Evolutionary conservation across 2,113 vertebrate genomes (phyloP), one percentile per base, ranked within the genome.

Genomic region (Scopus umbretta): DNA sequence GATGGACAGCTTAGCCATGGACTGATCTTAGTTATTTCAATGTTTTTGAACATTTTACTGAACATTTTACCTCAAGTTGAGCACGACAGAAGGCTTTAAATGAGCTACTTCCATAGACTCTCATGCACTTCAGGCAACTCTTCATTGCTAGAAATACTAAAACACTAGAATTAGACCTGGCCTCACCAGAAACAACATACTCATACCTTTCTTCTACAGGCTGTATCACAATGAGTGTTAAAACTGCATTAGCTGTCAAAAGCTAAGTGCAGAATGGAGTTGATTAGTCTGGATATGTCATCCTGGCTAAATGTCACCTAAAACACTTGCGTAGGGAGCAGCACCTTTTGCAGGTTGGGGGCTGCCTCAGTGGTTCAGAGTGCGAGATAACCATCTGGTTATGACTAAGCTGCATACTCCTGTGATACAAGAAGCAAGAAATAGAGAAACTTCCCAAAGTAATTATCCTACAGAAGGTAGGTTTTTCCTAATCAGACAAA

Each of bases 361-460:
- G 32, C 53, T 55, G 56, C 30, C 14, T 12, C 15, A 10, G 21
- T 22, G 27, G 26, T 16, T 16, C 23, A n/a, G 42, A 53, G 40
- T 52, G 63, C 0, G 0, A 26, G 11, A 6, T 6, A 19, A 9
- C 9, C 12, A 2, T 6, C 62, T 56, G 53, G 18, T 16, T 16
- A 49, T 7, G 21, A 27, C 32, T 25, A 36, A 49, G 45, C 63
- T 80, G 22, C 58, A 61, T 5, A 1, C 13, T 13, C 42, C 32
- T 49, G 8, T 7, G 59, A 34, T 25, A 6, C 5, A 59, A 30
- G 30, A 38, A 53, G 55, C 20, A 63, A 66, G 18, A 63, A 63
- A 49, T 1, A 42, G 27, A 56, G 34, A 89, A 65, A 65, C 56
- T 43, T 62, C n/a, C 25, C 38, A 29, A 52, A 53, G n/a, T 19